A percentile compares a stretch with the other conserved stretches of the same genome.
These are phyloP conservation scores for Terrapene triunguis DNA, from an alignment of 2,113 vertebrate genomes.

Conservation along the genomic window DNA sequence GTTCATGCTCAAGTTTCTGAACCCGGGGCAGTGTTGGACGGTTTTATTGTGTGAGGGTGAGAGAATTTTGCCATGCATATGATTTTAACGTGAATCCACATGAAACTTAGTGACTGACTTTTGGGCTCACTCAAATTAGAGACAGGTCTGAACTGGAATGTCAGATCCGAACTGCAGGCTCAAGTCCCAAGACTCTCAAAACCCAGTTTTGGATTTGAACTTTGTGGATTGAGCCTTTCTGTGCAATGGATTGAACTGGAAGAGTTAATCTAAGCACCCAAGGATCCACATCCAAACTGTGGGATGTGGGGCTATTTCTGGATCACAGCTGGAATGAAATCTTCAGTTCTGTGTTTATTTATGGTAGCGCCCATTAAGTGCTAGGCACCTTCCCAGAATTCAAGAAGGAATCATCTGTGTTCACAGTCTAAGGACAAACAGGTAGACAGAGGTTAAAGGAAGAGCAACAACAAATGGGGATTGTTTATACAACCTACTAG, in stretches of 20 bases:
- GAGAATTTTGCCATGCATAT: neutral
- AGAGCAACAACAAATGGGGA: neutral
- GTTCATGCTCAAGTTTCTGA: neutral
- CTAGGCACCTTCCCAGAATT: conserved; percentile 21
- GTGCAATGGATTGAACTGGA: neutral
- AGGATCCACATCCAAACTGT: neutral
- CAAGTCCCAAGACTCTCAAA: neutral
- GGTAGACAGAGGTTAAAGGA: neutral
- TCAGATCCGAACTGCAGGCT: neutral
- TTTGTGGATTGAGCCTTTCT: neutral
- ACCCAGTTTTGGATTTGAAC: neutral
- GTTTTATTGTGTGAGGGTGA: neutral
- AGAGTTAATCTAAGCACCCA: conserved; percentile 1
- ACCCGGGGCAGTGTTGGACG: neutral
- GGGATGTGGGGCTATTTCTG: conserved; percentile 13
- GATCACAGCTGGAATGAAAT: conserved; percentile 19
- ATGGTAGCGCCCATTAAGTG: neutral
- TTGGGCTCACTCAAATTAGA: neutral
- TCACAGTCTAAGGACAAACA: neutral
- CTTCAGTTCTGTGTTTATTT: conserved; percentile 2
- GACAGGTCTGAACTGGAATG: neutral
- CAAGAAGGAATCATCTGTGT: conserved; percentile 15
- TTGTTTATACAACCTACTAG: neutral
- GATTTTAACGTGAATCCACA: neutral
- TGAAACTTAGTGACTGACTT: neutral